Percentiles rank a stretch among this genome's conserved stretches.
Conservation (phyloP, 30 jellyfish, hydroid and myxozoan species). For the Aurelia aurita complex sp. Pacific region DNA sequence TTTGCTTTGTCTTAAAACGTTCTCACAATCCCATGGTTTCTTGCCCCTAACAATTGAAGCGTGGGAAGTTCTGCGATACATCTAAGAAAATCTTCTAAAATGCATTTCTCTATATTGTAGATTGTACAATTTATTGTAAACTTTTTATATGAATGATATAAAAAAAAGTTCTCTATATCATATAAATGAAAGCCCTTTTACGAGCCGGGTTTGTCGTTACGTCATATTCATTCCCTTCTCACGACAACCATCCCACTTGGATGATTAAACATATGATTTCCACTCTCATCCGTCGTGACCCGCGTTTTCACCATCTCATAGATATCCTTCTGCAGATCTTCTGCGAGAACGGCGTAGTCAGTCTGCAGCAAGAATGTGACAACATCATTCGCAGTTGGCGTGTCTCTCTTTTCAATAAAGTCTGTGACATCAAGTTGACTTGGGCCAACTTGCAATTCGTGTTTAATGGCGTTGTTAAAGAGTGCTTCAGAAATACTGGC, state of each 20-base stretch:
- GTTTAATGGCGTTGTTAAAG: not conserved
- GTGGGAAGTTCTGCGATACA: no score
- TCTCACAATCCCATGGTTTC: no score
- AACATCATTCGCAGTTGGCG: conserved; percentile 7
- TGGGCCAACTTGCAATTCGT: conserved; percentile 4
- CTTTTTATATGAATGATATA: no score
- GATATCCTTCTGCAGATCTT: not conserved
- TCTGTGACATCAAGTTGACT: conserved; percentile 34
- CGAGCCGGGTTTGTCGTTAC: no score
- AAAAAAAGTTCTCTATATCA: no score
- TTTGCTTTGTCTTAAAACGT: no score
- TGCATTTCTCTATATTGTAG: no score
- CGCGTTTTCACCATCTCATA: conserved; percentile 27
- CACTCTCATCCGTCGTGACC: not conserved
- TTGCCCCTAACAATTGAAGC: no score
- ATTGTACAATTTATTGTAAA: no score
- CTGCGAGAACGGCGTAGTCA: conserved; percentile 10
- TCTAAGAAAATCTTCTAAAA: no score
- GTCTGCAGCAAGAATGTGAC: conserved; percentile 41
- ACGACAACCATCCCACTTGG: conserved; percentile 33
- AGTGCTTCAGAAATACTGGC: not conserved
- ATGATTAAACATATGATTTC: conserved; percentile 11
- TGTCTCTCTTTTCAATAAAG: conserved; percentile 1
- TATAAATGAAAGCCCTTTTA: no score
- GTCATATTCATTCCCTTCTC: not conserved